Evolutionary conservation across 2,797 vertebrate genomes (phyloP), one percentile per base, ranked within the genome.

Genomic region (Mycteria americana): DNA sequence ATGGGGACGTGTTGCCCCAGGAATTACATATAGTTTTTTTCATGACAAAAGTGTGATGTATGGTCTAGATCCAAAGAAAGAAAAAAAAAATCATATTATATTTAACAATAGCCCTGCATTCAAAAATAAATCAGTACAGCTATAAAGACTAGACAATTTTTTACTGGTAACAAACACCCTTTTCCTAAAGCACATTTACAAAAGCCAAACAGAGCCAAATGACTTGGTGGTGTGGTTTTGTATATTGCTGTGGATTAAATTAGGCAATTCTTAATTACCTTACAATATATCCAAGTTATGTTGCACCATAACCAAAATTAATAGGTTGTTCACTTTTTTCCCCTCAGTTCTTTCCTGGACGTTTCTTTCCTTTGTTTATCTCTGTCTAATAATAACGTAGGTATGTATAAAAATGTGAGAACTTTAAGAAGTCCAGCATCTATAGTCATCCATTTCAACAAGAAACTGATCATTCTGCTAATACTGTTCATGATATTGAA

Each of bases 111-210:
- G 78, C 11, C 48, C 63, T 45, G 73, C 56, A 41, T 90, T 89
- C 72, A 93, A 73, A 76, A 96, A 97, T 93, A 92, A 97, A 96
- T 95, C 81, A 96, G 59, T 57, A 31, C n/a, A 91, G 74, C 78
- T 81, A 87, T 91, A 69, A 94, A 97, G 88, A 41, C 57, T 14
- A 59, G n/a, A 81, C 35, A 15, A 53, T 79, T 75, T 92, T 96
- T 91, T 51, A 85, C 84, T 88, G 62, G 84, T 77, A 76, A 72
- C 64, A 92, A 93, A 80, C 27, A 80, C 8, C 11, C 9, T 75
- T 75, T 69, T 85, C 63, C 35, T 19, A 74, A 79, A 93, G 60
- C 60, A 88, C 13, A 28, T 41, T 88, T 76, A 82, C 41, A 87
- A 93, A 89, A 83, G 53, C 24, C 68, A 88, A 85, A 83, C 19